Conservation (phyloP, 2,888 invertebrate species). For the Erpobdella octoculata region DNA sequence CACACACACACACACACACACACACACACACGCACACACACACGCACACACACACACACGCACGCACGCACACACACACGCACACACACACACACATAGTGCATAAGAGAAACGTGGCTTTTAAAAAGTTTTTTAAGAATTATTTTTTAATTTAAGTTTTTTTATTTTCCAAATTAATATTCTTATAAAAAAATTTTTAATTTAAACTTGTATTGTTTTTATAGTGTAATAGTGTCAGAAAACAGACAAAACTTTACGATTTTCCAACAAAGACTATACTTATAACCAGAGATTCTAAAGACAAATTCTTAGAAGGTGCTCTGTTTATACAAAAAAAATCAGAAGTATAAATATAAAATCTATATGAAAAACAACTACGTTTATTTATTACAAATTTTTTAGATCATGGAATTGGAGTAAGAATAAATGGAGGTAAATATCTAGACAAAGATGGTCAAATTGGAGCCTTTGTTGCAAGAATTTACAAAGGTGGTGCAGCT, state of each 20-base stretch:
- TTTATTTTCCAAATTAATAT: too few relatives aligned
- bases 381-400: background rate
- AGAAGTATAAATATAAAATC: slow-evolving; percentile 30
- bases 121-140: too few relatives aligned
- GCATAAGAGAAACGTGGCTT: too few relatives aligned
- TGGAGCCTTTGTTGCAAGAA: slow-evolving; percentile 58
- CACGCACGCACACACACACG: too few relatives aligned
- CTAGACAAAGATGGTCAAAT: slow-evolving; percentile 53
- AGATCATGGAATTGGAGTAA: slow-evolving; percentile 58
- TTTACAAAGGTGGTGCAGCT: slow-evolving; percentile 55
- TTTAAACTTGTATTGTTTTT: too few relatives aligned
- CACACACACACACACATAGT: too few relatives aligned
- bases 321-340: slow-evolving; percentile 11
- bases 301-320: slow-evolving; percentile 54
- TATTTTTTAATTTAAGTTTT: too few relatives aligned
- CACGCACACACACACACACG: too few relatives aligned
- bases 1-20: too few relatives aligned
- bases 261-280: slow-evolving; percentile 58
- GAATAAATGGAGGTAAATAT: slow-evolving; percentile 59
- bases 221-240: background rate
- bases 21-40: too few relatives aligned
- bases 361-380: too few relatives aligned
- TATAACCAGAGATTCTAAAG: slow-evolving; percentile 58
- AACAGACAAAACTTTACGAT: slow-evolving; percentile 45
- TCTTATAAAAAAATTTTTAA: too few relatives aligned